These are phyloP conservation scores for Tenrec ecaudatus DNA, from an alignment of 2,113 vertebrate genomes.

Conservation along the genomic window DNA sequence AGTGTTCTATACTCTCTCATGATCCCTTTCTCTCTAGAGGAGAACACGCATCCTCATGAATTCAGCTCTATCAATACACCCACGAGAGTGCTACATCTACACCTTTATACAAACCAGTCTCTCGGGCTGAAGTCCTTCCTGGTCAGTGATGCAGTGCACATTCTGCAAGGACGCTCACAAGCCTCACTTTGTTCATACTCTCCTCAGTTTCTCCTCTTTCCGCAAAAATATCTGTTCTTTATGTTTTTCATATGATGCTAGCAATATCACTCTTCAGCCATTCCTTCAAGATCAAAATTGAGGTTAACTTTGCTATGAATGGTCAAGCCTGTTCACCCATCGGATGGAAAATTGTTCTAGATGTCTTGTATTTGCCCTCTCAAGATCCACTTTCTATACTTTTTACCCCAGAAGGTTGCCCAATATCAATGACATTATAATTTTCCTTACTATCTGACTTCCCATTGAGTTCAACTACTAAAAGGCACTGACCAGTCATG, in stretches of 20 bases:
- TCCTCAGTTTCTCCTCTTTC: no score
- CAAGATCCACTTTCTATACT: background rate
- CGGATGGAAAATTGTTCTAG: background rate
- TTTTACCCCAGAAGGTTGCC: background rate
- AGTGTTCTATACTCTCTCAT: no score
- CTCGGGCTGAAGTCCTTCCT: no score
- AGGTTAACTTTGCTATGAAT: background rate
- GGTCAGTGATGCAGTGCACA: no score
- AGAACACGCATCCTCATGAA: no score
- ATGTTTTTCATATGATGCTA: background rate
- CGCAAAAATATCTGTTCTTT: no score
- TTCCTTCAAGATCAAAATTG: background rate
- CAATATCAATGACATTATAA: background rate
- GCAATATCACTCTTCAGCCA: background rate
- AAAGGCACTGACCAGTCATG: background rate
- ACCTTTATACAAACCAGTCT: no score
- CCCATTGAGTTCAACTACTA: background rate
- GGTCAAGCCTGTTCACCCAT: background rate
- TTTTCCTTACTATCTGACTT: background rate
- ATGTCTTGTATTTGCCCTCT: background rate
- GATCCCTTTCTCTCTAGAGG: no score
- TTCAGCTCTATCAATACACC: no score
- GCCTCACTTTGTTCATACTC: no score
- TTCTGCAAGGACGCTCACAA: no score
- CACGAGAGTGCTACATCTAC: no score